A percentile compares a stretch with the other conserved stretches of the same genome.
Conservation (phyloP, 2,888 invertebrate species). For the Lochmaea crataegi region DNA sequence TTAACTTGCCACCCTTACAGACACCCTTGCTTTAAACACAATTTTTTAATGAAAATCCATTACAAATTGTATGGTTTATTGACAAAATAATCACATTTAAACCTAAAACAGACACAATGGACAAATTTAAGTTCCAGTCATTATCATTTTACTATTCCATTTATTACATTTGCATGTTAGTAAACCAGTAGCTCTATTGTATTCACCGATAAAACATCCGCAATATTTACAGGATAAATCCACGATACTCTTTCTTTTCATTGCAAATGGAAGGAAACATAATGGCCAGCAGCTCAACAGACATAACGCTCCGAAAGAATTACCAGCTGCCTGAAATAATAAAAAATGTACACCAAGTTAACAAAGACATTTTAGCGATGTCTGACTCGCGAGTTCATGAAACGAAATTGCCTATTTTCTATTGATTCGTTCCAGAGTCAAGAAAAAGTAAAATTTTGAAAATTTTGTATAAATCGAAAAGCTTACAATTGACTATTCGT, state of each 20-base stretch:
- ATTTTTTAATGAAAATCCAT: neutral
- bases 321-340: constrained; percentile 12
- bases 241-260: neutral
- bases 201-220: constrained; percentile 12
- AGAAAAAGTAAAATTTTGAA: neutral
- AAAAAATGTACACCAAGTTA: too few relatives aligned
- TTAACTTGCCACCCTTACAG: too few relatives aligned
- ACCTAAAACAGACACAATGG: neutral
- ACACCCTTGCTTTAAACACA: too few relatives aligned
- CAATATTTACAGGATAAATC: constrained; percentile 21
- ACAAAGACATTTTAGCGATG: too few relatives aligned
- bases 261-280: constrained; percentile 24
- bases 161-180: neutral
- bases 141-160: neutral
- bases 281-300: constrained; percentile 25
- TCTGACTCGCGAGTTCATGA: too few relatives aligned
- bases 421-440: too few relatives aligned
- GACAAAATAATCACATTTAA: neutral
- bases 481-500: neutral
- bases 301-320: neutral
- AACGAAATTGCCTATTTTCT: too few relatives aligned
- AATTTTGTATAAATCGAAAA: too few relatives aligned
- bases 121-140: neutral
- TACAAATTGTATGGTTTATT: neutral
- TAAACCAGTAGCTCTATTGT: constrained; percentile 8